These are phyloP conservation scores for Crambe crambe DNA, from an alignment of 37 sponge, comb jelly and placozoan genomes.

Conservation along the genomic window DNA sequence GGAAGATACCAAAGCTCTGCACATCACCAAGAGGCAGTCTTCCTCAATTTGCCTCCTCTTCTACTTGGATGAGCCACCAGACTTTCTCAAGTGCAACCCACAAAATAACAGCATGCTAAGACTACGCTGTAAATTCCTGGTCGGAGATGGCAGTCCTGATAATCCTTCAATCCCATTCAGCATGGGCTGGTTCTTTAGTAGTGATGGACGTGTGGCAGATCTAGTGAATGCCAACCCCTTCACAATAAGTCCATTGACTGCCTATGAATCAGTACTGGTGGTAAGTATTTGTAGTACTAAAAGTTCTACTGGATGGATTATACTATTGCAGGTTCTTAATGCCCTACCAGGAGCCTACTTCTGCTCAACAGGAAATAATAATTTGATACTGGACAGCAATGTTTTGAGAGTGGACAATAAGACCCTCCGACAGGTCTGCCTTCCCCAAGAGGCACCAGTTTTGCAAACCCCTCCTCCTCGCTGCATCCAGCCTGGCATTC, in stretches of 20 bases:
- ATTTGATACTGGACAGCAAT: not conserved
- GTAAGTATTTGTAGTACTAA: not conserved
- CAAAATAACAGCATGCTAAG: not conserved
- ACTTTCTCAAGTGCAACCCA: not conserved
- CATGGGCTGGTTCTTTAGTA: slow-evolving; percentile 1
- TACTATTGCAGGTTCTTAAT: not conserved
- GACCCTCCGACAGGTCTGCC: not conserved
- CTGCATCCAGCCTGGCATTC: not conserved
- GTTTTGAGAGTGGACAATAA: not conserved
- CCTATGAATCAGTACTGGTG: not conserved
- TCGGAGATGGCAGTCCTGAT: not conserved
- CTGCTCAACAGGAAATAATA: not conserved
- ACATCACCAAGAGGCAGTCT: not conserved
- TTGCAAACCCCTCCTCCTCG: not conserved
- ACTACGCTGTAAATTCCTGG: not conserved
- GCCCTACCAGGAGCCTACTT: slow-evolving; percentile 5
- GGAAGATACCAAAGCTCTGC: too few relatives aligned
- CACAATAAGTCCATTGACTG: not conserved
- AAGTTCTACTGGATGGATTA: not conserved
- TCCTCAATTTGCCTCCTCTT: not conserved
- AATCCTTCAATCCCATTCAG: not conserved
- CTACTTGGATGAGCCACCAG: not conserved
- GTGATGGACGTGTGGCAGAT: not conserved
- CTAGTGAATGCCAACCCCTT: not conserved
- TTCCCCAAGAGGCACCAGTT: not conserved